Base-by-base conservation (phyloP, 2,888 invertebrate genomes). In the Archips crataeganus region DNA sequence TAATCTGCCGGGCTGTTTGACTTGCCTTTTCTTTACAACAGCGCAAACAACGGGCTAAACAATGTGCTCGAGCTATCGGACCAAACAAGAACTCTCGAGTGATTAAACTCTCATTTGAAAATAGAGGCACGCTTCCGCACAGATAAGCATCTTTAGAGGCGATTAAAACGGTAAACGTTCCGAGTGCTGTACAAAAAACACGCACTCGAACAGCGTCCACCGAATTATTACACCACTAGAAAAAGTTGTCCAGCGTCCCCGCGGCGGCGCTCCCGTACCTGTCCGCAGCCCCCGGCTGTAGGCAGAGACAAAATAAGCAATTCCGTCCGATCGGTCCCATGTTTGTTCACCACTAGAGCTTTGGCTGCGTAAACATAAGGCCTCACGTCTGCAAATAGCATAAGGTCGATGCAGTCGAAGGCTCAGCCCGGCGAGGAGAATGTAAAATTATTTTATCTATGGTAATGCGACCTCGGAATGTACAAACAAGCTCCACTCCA, bases 301-400 rank as follows among this genome's bases (percentile, higher is more conserved):
- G 90, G 92, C 90, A 88, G 91, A 90, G 91, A 94, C 93, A 94
- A 94, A 94, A 94, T 94, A 94, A 94, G 94, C 94, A 94, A 94
- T 94, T 93, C 94, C 93, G 89, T 90, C 85, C 91, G 90, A 92
- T 93, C 92, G 90, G 93, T 87, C 92, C 91, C 87, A 86, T 94
- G 92, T 94, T 94, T 94, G 93, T 89, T 87, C 89, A 91, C 93
- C 94, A 94, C 94, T 94, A 94, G 93, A 94, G 93, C 87, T 91
- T 91, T 91, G 93, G 91, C 92, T 92, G 90, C 79, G 90, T 89
- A 92, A 94, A 94, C 92, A 93, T 81, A 82, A 85, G 89, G 92
- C 89, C 93, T 93, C 93, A 93, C 94, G 94, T 94, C 91, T 87
- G 93, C 93, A 94, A 94, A 94, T 92, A 94, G 84, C 87, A 85